Conservation (phyloP, 1,140 invertebrate genomes). For the Papilio aristodemus region DNA sequence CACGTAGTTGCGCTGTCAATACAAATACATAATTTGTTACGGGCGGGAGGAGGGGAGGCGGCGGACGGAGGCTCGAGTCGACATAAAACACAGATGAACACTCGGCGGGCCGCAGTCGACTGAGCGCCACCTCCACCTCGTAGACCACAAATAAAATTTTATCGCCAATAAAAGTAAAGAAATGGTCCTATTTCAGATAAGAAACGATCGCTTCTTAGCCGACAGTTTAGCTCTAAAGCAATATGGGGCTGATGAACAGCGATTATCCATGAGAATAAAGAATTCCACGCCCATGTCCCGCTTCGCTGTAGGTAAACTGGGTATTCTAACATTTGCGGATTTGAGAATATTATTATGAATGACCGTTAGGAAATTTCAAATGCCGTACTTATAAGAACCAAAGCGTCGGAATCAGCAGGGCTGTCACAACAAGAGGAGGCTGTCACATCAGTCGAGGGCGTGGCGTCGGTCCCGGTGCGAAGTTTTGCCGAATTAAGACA, state of each 20-base stretch:
- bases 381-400: too few relatives aligned
- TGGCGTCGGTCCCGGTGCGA: too few relatives aligned
- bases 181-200: conserved; percentile 57
- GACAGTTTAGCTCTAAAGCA: conserved; percentile 7
- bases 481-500: too few relatives aligned
- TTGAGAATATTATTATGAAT: too few relatives aligned
- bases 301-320: too few relatives aligned
- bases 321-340: too few relatives aligned
- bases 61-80: conserved; percentile 18
- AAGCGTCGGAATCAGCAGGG: too few relatives aligned
- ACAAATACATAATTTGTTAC: neutral
- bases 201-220: conserved; percentile 27
- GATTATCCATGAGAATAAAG: neutral
- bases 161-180: conserved; percentile 59
- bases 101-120: conserved; percentile 67
- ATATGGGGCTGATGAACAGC: conserved; percentile 3
- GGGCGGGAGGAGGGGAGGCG: neutral
- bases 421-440: too few relatives aligned
- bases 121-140: conserved; percentile 56
- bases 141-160: conserved; percentile 54
- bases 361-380: too few relatives aligned
- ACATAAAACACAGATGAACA: conserved; percentile 59
- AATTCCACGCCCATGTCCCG: too few relatives aligned
- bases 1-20: too few relatives aligned
- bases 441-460: too few relatives aligned